A percentile compares a stretch with the other conserved stretches of the same genome.
Conservation (phyloP, 2,113 vertebrate genomes). For the Orthonyx spaldingii region DNA sequence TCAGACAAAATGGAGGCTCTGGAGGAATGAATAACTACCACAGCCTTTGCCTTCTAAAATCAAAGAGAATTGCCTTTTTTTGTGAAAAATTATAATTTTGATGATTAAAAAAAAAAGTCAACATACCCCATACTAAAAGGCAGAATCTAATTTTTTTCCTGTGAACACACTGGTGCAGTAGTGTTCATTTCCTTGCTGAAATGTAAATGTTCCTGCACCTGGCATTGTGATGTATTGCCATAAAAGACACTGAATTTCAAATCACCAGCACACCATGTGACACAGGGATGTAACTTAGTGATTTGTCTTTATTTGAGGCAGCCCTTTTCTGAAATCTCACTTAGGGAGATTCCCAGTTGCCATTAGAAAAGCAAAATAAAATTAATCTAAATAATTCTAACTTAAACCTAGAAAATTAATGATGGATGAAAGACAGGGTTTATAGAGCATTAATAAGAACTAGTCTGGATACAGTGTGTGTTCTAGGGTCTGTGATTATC, state of each 20-base stretch:
- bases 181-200: background rate
- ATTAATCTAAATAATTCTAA: conserved; percentile 33
- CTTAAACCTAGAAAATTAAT: conserved; percentile 45
- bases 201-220: conserved; percentile 7
- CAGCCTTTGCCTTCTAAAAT: background rate
- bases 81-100: background rate
- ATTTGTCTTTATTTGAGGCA: conserved; percentile 31
- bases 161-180: background rate
- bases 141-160: background rate
- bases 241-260: conserved; percentile 27
- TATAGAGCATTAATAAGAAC: conserved; percentile 4
- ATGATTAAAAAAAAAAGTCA: background rate
- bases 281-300: background rate
- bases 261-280: background rate
- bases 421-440: background rate
- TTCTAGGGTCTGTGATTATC: conserved; percentile 18
- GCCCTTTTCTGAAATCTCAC: conserved; percentile 7
- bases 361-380: conserved; percentile 48
- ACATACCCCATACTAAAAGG: background rate
- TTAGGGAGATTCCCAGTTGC: conserved; percentile 7
- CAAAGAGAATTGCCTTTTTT: background rate
- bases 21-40: background rate
- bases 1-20: conserved; percentile 56
- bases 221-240: background rate
- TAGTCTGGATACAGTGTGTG: background rate